Base-by-base conservation (phyloP, 37 sponge, comb jelly and placozoan species). In the Halichondria panicea region DNA sequence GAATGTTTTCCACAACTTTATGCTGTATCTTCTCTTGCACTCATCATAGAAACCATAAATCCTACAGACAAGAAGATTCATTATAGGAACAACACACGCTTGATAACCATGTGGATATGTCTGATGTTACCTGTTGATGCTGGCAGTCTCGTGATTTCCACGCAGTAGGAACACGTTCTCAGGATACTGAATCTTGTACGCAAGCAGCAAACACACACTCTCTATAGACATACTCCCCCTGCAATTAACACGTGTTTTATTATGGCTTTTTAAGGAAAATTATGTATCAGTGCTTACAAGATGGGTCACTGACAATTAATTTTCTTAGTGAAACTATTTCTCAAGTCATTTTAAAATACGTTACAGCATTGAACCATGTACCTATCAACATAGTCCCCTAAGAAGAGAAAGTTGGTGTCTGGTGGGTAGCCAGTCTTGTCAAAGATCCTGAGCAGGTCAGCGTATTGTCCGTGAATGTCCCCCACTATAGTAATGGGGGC, bases 31-130 rank as follows among this genome's bases (percentile, higher is more conserved):
- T 43, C 96, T 72, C 74, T 95, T 95, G 64, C 96, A 95, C 80
- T 95, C 96, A 77, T 95, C 96, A 71, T 95, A 95, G 58, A 95
- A 95, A 0, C 96, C 96, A 78, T 95, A 95, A 30, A 95, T 95
- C 84, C 92, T 95, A 59, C n/a, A 55, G n/a, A 59, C 22, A 59
- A 64, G 15, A 68, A n/a, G n/a, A n/a, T n/a, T n/a, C n/a, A n/a
- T n/a, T n/a, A n/a, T n/a, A n/a, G n/a, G 36, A 42, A 54, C 38
- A 48, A 41, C 41, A 11, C 9, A 63, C 37, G 28, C 9, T 40
- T 3, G 81, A 58, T 38, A 35, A 37, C 27, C 55, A 28, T 12
- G 3, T 22, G 8, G 15, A 15, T 48, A 15, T 48, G 52, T 59
- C 11, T 59, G 9, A 35, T 36, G 8, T 36, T 55, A 83, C 89